Percentiles rank a stretch among this genome's conserved stretches.
Evolutionary conservation across 2,113 vertebrate genomes (phyloP).

Genomic region (Nymphicus hollandicus): DNA sequence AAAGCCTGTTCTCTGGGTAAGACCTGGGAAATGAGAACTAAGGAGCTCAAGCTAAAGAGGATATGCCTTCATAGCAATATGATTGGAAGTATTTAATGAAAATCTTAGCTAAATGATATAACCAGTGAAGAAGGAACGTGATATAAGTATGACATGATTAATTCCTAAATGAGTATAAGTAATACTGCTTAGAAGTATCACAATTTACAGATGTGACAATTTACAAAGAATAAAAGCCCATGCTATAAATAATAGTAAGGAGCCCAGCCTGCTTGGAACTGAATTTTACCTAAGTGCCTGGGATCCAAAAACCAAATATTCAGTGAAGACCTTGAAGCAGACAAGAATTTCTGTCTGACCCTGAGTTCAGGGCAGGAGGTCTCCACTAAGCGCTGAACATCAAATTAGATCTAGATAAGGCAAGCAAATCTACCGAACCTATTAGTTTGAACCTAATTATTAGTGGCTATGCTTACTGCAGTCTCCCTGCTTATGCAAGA

Average conservation of each 20-base stretch:
- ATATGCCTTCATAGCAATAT: background rate
- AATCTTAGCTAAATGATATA: background rate
- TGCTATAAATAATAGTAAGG: background rate
- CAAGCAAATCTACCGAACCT: background rate
- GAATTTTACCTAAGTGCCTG: background rate
- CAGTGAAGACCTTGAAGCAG: background rate
- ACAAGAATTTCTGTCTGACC: background rate
- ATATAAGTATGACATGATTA: background rate
- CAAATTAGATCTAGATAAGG: background rate
- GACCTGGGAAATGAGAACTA: background rate
- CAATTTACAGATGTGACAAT: background rate
- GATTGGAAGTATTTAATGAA: background rate
- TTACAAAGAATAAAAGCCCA: background rate
- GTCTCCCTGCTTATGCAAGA: background rate
- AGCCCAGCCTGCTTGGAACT: background rate
- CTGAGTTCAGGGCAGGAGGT: background rate
- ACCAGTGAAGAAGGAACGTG: background rate
- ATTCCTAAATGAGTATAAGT: background rate
- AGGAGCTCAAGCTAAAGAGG: background rate
- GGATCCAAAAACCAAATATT: background rate
- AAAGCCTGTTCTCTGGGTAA: background rate
- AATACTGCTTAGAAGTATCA: background rate
- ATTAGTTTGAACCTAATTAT: background rate
- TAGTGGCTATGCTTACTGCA: background rate
- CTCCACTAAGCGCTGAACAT: background rate